phyloP scores from a whole-genome alignment of 2,113 vertebrate species.

The Heterotilapia buettikoferi region DNA sequence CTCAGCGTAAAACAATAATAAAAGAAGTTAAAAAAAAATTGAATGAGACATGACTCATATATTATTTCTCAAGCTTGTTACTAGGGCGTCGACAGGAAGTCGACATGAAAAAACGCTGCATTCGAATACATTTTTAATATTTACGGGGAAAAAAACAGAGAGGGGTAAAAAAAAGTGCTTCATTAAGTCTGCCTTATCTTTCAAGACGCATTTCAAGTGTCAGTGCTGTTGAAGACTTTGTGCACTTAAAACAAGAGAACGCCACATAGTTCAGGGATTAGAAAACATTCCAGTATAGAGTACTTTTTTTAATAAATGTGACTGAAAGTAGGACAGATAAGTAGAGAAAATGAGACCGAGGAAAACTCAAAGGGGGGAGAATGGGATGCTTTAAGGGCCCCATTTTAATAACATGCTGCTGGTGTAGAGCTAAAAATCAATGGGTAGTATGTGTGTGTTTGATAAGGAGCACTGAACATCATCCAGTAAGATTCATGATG shows the following conservation, averaged over 20 bases:
- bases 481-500: neutral
- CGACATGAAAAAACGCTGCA: neutral
- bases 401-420: constrained; percentile 8
- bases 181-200: constrained; percentile 6
- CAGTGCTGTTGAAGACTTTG: neutral
- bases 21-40: neutral
- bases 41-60: neutral
- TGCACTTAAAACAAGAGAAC: neutral
- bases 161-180: neutral
- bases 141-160: neutral
- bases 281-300: neutral
- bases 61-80: neutral
- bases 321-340: constrained; percentile 37
- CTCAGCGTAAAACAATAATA: neutral
- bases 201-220: neutral
- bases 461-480: neutral
- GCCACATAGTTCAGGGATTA: constrained; percentile 16
- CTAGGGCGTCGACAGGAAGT: neutral
- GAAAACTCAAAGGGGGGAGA: neutral
- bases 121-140: constrained; percentile 19
- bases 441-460: neutral
- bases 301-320: constrained; percentile 8
- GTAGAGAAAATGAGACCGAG: neutral
- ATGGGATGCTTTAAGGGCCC: neutral
- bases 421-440: neutral